Conservation (phyloP, 1,140 invertebrate species). For the Linepithema humile region DNA sequence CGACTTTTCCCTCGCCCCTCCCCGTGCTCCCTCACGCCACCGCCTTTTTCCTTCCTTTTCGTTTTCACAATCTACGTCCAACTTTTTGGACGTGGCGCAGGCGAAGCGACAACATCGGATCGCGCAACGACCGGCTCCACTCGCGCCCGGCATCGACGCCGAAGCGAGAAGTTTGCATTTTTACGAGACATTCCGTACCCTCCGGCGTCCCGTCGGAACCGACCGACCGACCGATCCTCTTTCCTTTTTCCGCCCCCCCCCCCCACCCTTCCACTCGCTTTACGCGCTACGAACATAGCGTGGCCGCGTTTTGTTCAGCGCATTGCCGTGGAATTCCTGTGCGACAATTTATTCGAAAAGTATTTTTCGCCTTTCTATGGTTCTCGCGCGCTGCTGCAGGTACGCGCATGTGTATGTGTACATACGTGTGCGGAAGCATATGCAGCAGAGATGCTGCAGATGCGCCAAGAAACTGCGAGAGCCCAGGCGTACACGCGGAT, state of each 20-base stretch:
- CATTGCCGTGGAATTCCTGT: conserved; percentile 73
- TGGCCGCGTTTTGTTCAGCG: conserved; percentile 66
- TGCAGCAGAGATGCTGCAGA: conserved; percentile 27
- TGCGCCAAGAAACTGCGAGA: conserved; percentile 42
- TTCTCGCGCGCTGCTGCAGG: not conserved
- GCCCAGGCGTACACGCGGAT: conserved; percentile 12
- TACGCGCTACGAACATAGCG: conserved; percentile 23
- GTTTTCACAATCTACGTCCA: conserved; percentile 47
- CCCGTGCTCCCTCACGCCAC: not conserved
- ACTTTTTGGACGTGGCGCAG: conserved; percentile 51
- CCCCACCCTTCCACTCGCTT: not conserved
- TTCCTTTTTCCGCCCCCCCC: conserved; percentile 8
- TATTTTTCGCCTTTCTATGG: conserved; percentile 67
- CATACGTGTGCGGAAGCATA: not conserved
- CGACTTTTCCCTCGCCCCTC: conserved; percentile 1
- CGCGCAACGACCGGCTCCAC: conserved; percentile 42
- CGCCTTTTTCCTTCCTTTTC: conserved; percentile 9
- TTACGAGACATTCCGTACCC: conserved; percentile 68
- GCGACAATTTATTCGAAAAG: conserved; percentile 78
- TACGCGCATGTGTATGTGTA: not conserved
- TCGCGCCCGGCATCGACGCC: conserved; percentile 61
- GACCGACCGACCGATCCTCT: not conserved
- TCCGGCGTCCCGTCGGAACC: conserved; percentile 16
- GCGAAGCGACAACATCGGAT: conserved; percentile 60
- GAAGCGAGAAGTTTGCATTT: conserved; percentile 76